Evolutionary conservation across 1,140 invertebrate species (phyloP).

Genomic region (Apis florea): DNA sequence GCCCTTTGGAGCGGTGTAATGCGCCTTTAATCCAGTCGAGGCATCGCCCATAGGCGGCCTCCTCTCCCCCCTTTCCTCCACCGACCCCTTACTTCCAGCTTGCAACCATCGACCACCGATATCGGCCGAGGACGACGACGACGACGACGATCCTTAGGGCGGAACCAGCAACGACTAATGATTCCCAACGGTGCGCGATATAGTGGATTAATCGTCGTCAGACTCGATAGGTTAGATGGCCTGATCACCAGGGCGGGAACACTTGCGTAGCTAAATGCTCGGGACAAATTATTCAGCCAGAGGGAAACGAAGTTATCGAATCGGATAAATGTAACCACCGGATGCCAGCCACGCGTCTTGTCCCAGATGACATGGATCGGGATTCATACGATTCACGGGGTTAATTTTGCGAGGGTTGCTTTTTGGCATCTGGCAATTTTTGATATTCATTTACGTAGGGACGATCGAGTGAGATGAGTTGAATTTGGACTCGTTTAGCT

Average conservation of each 20-base stretch:
- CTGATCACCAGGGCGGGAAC: constrained; percentile 52
- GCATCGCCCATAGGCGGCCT: constrained; percentile 58
- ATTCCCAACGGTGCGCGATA: constrained; percentile 75
- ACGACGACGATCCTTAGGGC: constrained; percentile 51
- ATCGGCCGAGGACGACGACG: constrained; percentile 37
- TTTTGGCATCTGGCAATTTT: background rate
- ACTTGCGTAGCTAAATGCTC: constrained; percentile 53
- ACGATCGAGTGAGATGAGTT: too few relatives aligned
- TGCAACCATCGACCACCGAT: constrained; percentile 69
- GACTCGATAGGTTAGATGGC: constrained; percentile 63
- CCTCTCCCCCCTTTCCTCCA: background rate
- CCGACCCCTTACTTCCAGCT: constrained; percentile 40
- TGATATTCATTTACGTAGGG: background rate
- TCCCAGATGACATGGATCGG: background rate
- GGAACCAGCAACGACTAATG: constrained; percentile 70
- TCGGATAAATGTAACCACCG: constrained; percentile 1
- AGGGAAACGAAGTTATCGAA: constrained; percentile 57
- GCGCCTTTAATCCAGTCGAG: constrained; percentile 76
- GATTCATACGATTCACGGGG: background rate
- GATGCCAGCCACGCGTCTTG: background rate
- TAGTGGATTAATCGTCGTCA: constrained; percentile 74
- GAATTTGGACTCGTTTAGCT: background rate
- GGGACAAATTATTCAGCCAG: constrained; percentile 59
- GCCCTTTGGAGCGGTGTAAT: constrained; percentile 76
- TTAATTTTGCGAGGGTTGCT: background rate